phyloP scores from a whole-genome alignment of 2,113 vertebrate species.

The Aegotheles bennettii region DNA sequence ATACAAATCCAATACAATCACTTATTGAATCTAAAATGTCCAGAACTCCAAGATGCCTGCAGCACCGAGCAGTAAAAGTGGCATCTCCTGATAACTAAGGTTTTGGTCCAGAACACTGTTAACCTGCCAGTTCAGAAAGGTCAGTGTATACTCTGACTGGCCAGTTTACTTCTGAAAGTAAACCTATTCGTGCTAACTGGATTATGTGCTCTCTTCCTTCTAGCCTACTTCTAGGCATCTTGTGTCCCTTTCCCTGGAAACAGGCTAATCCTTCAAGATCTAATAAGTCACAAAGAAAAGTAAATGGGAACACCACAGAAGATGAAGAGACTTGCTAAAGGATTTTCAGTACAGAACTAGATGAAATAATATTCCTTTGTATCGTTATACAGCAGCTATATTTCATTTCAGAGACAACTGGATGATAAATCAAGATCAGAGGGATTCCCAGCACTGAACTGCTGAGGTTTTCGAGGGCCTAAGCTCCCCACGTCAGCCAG shows the following conservation, averaged over 20 bases:
- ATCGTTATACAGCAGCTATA: neutral
- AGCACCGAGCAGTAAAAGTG: neutral
- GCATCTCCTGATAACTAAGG: fast-evolving
- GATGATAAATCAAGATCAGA: neutral
- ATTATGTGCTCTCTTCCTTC: neutral
- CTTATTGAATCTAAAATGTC: neutral
- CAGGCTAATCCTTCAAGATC: neutral
- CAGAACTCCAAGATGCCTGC: neutral
- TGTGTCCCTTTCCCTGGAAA: neutral
- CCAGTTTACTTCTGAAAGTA: neutral
- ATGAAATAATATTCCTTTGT: neutral
- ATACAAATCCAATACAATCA: fast-evolving
- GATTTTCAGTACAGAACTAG: neutral
- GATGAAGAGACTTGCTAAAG: neutral
- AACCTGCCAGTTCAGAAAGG: neutral
- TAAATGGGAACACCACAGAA: neutral
- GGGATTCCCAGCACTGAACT: neutral
- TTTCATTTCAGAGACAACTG: neutral
- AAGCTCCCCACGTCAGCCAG: neutral
- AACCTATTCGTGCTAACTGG: neutral
- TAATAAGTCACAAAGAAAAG: neutral
- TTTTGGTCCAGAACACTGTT: neutral
- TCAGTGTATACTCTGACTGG: neutral
- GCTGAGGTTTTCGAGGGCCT: neutral
- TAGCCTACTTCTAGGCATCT: neutral